Percentiles rank a stretch among this genome's conserved stretches.
Conservation (phyloP, 2,797 vertebrate genomes). For the Schizopygopsis malacanthus region DNA sequence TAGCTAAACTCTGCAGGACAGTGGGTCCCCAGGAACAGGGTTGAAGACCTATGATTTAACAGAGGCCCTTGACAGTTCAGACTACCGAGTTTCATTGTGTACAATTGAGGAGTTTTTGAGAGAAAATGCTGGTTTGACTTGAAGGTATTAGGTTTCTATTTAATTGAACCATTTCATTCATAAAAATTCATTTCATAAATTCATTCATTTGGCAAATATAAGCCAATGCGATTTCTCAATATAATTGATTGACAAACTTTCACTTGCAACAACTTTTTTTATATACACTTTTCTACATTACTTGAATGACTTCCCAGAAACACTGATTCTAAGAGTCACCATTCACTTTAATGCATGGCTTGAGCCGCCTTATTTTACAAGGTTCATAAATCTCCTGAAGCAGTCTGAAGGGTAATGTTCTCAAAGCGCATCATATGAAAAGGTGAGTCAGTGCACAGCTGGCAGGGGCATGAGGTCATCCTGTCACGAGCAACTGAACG, state of each 20-base stretch:
- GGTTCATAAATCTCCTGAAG: constrained; percentile 5
- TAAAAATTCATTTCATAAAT: no score
- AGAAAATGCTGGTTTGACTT: background rate
- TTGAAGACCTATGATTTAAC: background rate
- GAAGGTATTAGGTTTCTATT: background rate
- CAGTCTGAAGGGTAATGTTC: background rate
- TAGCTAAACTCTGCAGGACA: no score
- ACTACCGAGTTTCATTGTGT: background rate
- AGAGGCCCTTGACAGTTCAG: background rate
- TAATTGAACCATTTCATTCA: no score
- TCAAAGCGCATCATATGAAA: background rate
- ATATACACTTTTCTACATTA: no score
- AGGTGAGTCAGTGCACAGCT: background rate
- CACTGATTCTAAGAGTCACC: background rate
- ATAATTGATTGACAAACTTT: background rate
- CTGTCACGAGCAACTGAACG: background rate
- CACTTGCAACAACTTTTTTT: no score
- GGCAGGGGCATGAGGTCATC: background rate
- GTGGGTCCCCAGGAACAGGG: no score
- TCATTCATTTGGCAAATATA: no score
- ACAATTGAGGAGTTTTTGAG: background rate
- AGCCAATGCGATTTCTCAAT: no score
- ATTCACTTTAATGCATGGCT: background rate
- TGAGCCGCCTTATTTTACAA: background rate
- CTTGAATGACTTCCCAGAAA: no score